phyloP scores from a whole-genome alignment of 2,797 vertebrate genomes.

The Odontamblyopus lacepedii region DNA sequence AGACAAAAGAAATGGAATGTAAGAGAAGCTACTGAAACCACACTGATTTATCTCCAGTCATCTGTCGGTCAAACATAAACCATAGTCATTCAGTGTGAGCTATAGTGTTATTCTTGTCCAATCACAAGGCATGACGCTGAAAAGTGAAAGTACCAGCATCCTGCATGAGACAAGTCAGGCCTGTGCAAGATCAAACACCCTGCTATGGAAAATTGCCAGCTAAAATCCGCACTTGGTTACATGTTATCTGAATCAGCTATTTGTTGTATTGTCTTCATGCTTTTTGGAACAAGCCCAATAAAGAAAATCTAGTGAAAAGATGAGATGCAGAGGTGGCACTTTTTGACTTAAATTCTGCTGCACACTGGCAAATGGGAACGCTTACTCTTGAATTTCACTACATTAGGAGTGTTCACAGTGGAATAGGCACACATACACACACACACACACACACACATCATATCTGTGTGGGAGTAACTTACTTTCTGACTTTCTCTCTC shows the following conservation, averaged over 20 bases:
- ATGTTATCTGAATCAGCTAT: conserved; percentile 51
- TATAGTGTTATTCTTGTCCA: conserved; percentile 62
- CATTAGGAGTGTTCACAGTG: conserved; percentile 27
- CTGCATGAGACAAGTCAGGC: conserved; percentile 65
- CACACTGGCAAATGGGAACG: conserved; percentile 14
- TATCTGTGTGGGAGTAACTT: conserved; percentile 31
- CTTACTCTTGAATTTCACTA: conserved; percentile 8
- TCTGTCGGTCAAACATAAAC: conserved; percentile 45
- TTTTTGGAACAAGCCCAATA: conserved; percentile 44
- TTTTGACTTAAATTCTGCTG: conserved; percentile 33
- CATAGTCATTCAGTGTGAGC: conserved; percentile 29
- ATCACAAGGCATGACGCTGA: conserved; percentile 55
- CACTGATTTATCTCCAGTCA: conserved; percentile 53
- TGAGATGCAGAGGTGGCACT: conserved; percentile 40
- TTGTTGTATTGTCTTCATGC: conserved; percentile 56
- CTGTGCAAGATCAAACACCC: conserved; percentile 56
- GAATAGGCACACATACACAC: conserved; percentile 26
- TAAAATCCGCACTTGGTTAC: conserved; percentile 26
- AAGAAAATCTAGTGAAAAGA: conserved; percentile 23
- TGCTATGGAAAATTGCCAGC: conserved; percentile 42
- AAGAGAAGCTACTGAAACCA: conserved; percentile 60
- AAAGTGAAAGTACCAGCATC: conserved; percentile 75
- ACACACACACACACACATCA: conserved; percentile 17
- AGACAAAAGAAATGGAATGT: conserved; percentile 53
- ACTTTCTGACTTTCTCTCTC: conserved; percentile 22